Percentiles rank a stretch among this genome's conserved stretches.
These are phyloP conservation scores for Sylvilagus bachmani DNA, from an alignment of 2,113 vertebrate species.

Conservation along the genomic window DNA sequence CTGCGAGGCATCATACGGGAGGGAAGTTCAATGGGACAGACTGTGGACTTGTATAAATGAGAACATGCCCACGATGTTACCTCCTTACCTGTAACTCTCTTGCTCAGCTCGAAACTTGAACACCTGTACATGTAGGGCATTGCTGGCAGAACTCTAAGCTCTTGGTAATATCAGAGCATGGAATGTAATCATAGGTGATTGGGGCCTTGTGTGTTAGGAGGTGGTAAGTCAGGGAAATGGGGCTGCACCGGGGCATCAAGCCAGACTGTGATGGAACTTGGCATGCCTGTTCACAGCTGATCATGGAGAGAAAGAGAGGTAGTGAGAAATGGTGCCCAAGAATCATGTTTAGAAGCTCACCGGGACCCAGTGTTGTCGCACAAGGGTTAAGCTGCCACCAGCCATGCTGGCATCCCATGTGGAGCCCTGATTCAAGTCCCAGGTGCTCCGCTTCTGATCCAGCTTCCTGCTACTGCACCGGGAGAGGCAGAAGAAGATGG, in stretches of 20 bases:
- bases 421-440: no score
- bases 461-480: no score
- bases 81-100: background rate
- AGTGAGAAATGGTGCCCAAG: background rate
- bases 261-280: background rate
- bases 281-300: no score
- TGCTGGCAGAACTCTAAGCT: background rate
- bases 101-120: background rate
- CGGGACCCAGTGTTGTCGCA: background rate
- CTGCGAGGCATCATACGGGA: background rate
- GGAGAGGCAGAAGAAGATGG: no score
- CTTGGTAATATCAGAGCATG: background rate
- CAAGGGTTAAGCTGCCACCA: no score
- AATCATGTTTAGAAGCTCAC: background rate
- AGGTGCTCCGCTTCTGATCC: no score
- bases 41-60: background rate
- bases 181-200: background rate
- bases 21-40: background rate
- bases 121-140: background rate
- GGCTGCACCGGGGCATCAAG: background rate
- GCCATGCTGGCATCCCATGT: no score
- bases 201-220: background rate
- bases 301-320: no score
- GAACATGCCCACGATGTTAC: background rate
- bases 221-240: background rate